Conservation (phyloP, 1,140 invertebrate species). For the Elymnias hypermnestra region DNA sequence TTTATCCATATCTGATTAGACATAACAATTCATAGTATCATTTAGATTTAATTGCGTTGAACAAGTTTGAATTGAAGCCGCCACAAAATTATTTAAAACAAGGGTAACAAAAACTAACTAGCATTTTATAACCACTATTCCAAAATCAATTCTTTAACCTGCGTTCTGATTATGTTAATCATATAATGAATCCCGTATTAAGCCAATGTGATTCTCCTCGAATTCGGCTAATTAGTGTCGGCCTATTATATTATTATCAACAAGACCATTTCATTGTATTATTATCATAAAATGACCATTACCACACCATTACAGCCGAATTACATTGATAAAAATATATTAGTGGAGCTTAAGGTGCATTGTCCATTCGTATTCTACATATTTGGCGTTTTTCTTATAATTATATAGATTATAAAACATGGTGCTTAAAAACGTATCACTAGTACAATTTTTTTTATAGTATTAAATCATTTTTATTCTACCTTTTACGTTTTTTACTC, state of each 20-base stretch:
- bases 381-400: not conserved
- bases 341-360: constrained; percentile 1
- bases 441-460: too few relatives aligned
- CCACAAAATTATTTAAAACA: not conserved
- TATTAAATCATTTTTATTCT: too few relatives aligned
- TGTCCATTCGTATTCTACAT: not conserved
- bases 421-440: too few relatives aligned
- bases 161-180: constrained; percentile 12
- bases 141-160: constrained; percentile 12
- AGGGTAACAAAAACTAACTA: not conserved
- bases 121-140: not conserved
- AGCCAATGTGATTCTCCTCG: constrained; percentile 22
- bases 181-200: constrained; percentile 20
- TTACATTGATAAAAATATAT: constrained; percentile 14
- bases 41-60: too few relatives aligned
- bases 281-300: constrained; percentile 46
- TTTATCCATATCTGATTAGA: too few relatives aligned
- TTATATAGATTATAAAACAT: too few relatives aligned
- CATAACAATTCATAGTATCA: too few relatives aligned
- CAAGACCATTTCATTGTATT: constrained; percentile 19
- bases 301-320: constrained; percentile 21
- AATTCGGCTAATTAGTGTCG: constrained; percentile 25
- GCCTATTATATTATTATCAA: constrained; percentile 23
- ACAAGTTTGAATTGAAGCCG: too few relatives aligned
- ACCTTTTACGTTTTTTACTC: too few relatives aligned